Evolutionary conservation across 2,888 invertebrate genomes (phyloP), one percentile per base, ranked within the genome.

Genomic region (Idaea dimidiata): DNA sequence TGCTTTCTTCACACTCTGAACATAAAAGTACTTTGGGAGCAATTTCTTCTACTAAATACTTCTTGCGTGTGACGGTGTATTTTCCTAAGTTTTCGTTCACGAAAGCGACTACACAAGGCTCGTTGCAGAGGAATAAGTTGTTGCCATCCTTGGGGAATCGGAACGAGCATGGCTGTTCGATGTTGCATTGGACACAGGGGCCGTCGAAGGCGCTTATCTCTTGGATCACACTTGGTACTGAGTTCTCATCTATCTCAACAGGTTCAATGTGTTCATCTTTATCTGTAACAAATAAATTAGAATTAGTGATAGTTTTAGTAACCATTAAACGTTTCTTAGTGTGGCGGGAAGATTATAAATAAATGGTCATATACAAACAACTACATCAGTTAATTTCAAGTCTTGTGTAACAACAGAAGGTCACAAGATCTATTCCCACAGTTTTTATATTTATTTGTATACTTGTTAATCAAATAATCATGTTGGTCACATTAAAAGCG

Each of bases 251-350:
- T 0, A 73, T 61, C 68, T 85, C 88, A 17, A 84, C 84, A 3
- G 91, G 77, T 68, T 94, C 94, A 55, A 94, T 94, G 70, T 77
- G 79, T 72, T 81, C 93, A 68, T 91, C 94, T 69, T 93, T 88
- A 53, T 93, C 93, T 87, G 89, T 17, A 68, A 71, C 57, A 43
- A 17, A 32, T 6, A 17, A 7, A 57, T 18, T 59, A 16, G 3
- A 24, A 3, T 24, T 24, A 61, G 17, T 57, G 58, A 43, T 57
- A 58, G 59, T 17, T 31, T n/a, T n/a, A n/a, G n/a, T n/a, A n/a
- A n/a, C n/a, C n/a, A n/a, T n/a, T n/a, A n/a, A n/a, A n/a, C n/a
- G n/a, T n/a, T n/a, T n/a, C n/a, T n/a, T n/a, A n/a, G n/a, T n/a
- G n/a, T n/a, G n/a, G n/a, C n/a, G n/a, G n/a, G n/a, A 59, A 54